Percentiles rank a stretch among this genome's conserved stretches.
These are phyloP conservation scores for Prolemur simus DNA, from an alignment of 2,113 vertebrate genomes.

Conservation along the genomic window DNA sequence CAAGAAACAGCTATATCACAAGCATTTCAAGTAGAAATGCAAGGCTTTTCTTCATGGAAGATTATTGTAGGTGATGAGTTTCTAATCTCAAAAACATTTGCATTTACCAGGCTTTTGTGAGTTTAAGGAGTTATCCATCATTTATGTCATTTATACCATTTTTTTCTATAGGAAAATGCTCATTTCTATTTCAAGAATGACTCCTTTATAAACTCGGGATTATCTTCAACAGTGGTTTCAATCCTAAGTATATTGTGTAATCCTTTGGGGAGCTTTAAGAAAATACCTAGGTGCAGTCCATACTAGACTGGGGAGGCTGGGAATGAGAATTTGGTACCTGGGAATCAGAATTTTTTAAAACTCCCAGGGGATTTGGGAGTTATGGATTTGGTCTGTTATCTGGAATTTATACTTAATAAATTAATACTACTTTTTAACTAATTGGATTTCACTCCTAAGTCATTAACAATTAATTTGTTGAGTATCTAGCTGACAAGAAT, in stretches of 20 bases:
- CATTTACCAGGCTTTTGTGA: not conserved
- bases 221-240: not conserved
- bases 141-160: not conserved
- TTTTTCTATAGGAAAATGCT: not conserved
- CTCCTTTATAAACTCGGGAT: constrained; percentile 13
- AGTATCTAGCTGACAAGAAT: not conserved
- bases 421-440: constrained; percentile 16
- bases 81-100: constrained; percentile 11
- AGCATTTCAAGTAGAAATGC: not conserved
- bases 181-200: constrained; percentile 28
- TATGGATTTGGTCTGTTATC: too few species aligned
- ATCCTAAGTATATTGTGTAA: not conserved
- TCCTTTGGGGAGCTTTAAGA: not conserved
- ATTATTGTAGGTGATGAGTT: not conserved
- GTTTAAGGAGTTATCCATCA: constrained; percentile 30
- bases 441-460: not conserved
- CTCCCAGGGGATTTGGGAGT: not conserved
- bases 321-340: not conserved
- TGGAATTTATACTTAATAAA: not conserved
- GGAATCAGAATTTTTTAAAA: not conserved
- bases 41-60: not conserved
- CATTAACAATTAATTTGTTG: not conserved
- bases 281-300: not conserved
- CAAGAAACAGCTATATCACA: not conserved
- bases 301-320: not conserved